phyloP scores from a whole-genome alignment of 2,113 vertebrate genomes.

The Osmerus eperlanus region DNA sequence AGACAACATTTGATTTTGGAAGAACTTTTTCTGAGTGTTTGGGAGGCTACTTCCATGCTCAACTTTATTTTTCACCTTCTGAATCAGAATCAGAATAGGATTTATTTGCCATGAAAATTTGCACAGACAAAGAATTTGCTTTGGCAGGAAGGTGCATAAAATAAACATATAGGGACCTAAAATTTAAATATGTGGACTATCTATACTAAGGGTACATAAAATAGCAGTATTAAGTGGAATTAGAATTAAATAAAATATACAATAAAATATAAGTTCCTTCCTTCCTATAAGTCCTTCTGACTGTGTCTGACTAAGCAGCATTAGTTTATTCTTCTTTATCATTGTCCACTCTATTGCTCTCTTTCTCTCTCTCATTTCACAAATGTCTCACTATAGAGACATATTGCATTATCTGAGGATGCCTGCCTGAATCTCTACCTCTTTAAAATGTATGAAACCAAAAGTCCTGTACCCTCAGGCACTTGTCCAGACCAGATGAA shows the following conservation, averaged over 20 bases:
- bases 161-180: too few relatives aligned
- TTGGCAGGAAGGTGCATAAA: too few relatives aligned
- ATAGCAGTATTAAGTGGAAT: too few relatives aligned
- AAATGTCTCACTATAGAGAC: background rate
- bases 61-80: slow-evolving; percentile 60
- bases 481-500: too few relatives aligned
- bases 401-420: slow-evolving; percentile 8
- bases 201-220: too few relatives aligned
- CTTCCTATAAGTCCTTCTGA: slow-evolving; percentile 11
- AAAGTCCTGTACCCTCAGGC: too few relatives aligned
- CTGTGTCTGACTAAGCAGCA: slow-evolving; percentile 39
- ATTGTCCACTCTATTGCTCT: slow-evolving; percentile 24
- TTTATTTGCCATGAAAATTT: too few relatives aligned
- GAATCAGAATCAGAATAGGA: background rate
- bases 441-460: slow-evolving; percentile 23
- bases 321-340: slow-evolving; percentile 68
- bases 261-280: too few relatives aligned
- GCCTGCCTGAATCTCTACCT: slow-evolving; percentile 26
- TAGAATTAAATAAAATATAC: too few relatives aligned
- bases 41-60: slow-evolving; percentile 10
- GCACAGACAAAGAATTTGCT: too few relatives aligned
- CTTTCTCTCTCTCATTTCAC: background rate
- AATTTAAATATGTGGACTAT: too few relatives aligned
- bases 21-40: background rate
- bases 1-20: slow-evolving; percentile 45